These are phyloP conservation scores for Drosophila ananassae DNA, from an alignment of 1,140 invertebrate species.

Conservation along the genomic window DNA sequence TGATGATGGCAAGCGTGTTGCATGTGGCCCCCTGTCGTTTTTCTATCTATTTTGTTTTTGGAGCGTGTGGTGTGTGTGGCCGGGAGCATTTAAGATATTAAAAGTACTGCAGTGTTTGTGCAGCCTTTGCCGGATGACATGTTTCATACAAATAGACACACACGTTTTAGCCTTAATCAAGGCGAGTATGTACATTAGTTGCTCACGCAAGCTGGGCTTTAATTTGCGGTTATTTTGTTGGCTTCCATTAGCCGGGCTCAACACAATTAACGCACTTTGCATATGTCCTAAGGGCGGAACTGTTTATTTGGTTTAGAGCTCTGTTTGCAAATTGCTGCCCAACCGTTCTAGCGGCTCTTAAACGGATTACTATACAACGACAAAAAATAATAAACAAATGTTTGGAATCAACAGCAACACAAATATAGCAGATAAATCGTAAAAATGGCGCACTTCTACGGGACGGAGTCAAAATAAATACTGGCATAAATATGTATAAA, in stretches of 20 bases:
- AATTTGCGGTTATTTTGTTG: conserved; percentile 37
- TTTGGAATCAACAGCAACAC: conserved; percentile 17
- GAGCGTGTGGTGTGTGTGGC: conserved; percentile 3
- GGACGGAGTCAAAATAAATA: conserved; percentile 45
- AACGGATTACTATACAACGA: conserved; percentile 42
- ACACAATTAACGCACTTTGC: conserved; percentile 39
- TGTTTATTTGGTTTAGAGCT: conserved; percentile 39
- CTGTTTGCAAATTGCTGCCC: conserved; percentile 26
- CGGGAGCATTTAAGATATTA: conserved; percentile 67
- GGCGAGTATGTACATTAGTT: conserved; percentile 35
- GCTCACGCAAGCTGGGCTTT: conserved; percentile 19
- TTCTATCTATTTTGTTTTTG: conserved; percentile 20
- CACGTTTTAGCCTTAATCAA: conserved; percentile 38
- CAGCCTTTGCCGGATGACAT: conserved; percentile 47
- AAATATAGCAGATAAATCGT: conserved; percentile 48
- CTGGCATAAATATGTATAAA: conserved; percentile 43
- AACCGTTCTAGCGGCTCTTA: conserved; percentile 18
- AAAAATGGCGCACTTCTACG: conserved; percentile 35
- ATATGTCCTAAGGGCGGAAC: conserved; percentile 9
- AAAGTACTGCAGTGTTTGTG: conserved; percentile 53
- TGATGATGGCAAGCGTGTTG: conserved; percentile 30
- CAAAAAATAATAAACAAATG: conserved; percentile 32
- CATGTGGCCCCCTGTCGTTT: background rate
- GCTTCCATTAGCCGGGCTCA: conserved; percentile 31
- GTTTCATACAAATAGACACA: conserved; percentile 27